Conservation (phyloP, 1,140 invertebrate genomes). For the Carcinoscorpius rotundicauda region DNA sequence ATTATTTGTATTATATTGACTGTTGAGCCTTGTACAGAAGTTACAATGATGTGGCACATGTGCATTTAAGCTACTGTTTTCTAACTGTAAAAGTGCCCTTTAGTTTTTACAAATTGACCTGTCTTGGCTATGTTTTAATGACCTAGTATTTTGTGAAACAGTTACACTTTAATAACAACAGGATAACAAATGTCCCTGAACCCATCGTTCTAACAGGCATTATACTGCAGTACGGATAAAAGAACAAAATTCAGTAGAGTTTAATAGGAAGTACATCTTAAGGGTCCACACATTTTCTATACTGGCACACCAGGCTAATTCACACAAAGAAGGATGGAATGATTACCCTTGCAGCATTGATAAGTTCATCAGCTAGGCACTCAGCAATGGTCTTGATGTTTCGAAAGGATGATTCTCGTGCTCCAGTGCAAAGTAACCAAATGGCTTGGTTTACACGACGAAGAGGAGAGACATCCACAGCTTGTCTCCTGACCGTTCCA, state of each 20-base stretch:
- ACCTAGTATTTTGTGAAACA: no score
- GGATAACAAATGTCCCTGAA: no score
- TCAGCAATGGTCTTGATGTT: slow-evolving; percentile 99
- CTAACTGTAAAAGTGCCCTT: no score
- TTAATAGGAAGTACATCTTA: background rate
- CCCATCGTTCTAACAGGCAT: no score
- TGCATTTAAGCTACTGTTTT: no score
- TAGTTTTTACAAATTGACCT: no score
- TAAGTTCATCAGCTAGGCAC: slow-evolving; percentile 98
- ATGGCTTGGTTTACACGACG: slow-evolving; percentile 98
- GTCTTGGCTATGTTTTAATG: no score
- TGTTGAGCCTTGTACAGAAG: no score
- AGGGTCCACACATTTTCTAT: background rate
- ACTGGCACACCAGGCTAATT: background rate
- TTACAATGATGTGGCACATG: no score
- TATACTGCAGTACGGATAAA: background rate
- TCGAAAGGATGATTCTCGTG: slow-evolving; percentile 96
- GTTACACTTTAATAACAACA: no score
- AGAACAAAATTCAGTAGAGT: background rate
- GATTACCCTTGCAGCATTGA: slow-evolving; percentile 90
- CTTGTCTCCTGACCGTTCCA: slow-evolving; percentile 97
- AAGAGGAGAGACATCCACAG: slow-evolving; percentile 97
- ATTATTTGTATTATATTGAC: no score
- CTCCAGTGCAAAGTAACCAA: slow-evolving; percentile 96
- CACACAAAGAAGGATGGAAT: no score